Percentiles rank a stretch among this genome's conserved stretches.
Conservation (phyloP, 2,888 invertebrate genomes). For the Ormyrus thymus region DNA sequence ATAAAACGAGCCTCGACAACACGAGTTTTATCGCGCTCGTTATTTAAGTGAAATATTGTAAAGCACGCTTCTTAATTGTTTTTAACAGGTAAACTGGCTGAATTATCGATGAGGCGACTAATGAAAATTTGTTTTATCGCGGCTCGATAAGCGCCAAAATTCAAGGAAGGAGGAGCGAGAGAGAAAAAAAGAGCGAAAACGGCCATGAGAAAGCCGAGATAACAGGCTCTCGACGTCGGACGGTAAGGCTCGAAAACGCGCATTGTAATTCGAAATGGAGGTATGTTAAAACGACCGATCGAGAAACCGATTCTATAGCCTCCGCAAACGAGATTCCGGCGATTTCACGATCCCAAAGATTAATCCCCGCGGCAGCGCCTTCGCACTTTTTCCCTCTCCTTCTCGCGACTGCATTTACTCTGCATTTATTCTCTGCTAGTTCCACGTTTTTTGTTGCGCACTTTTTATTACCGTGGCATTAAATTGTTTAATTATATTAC, state of each 20-base stretch:
- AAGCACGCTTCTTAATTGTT: conserved; percentile 2
- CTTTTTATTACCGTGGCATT: too few species aligned
- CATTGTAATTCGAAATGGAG: conserved; percentile 47
- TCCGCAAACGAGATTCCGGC: conserved; percentile 50
- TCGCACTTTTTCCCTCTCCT: conserved; percentile 15
- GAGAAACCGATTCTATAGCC: conserved; percentile 33
- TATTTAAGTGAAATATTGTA: conserved; percentile 4
- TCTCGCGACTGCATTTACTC: too few species aligned
- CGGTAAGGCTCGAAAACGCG: conserved; percentile 27
- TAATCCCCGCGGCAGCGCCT: conserved; percentile 46
- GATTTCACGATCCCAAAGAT: conserved; percentile 52
- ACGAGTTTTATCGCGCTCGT: too few species aligned
- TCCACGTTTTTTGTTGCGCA: background rate
- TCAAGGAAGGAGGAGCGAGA: background rate
- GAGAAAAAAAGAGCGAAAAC: conserved; percentile 18
- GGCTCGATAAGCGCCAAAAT: background rate
- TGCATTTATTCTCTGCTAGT: background rate
- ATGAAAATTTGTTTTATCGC: conserved; percentile 9
- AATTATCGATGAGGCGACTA: background rate
- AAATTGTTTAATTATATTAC: too few species aligned
- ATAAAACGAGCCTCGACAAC: too few species aligned
- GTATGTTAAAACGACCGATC: conserved; percentile 44
- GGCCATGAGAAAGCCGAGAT: conserved; percentile 34
- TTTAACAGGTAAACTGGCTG: background rate
- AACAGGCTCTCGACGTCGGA: conserved; percentile 8